These are phyloP conservation scores for Branchipolynoe longqiensis DNA, from an alignment of 2,888 invertebrate species.

Conservation along the genomic window DNA sequence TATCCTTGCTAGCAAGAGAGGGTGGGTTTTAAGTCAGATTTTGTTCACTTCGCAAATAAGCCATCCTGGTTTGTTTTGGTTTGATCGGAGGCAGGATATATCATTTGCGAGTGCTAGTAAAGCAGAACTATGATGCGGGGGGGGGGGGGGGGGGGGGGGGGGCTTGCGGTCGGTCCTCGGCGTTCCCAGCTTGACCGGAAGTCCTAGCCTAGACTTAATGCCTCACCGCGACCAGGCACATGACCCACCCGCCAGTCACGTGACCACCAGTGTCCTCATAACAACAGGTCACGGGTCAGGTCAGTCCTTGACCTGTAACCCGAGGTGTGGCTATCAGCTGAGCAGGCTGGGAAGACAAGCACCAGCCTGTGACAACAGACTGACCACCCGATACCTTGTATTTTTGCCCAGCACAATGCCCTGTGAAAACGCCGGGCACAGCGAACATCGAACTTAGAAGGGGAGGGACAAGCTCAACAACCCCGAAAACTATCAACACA, in stretches of 20 bases:
- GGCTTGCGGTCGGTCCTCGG: not conserved
- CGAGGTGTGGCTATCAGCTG: constrained; percentile 38
- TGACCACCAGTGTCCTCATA: constrained; percentile 28
- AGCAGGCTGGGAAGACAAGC: not conserved
- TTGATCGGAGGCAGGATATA: too few species aligned
- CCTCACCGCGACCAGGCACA: not conserved
- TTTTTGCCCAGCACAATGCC: constrained; percentile 1
- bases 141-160: not conserved
- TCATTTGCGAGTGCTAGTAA: too few species aligned
- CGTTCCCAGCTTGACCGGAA: not conserved
- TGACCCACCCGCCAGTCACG: not conserved
- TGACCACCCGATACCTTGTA: too few species aligned
- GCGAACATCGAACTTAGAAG: not conserved
- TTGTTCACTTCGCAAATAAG: too few species aligned
- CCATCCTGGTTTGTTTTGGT: too few species aligned
- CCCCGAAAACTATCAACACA: too few species aligned
- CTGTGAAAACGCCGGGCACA: too few species aligned
- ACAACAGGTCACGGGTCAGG: constrained; percentile 34
- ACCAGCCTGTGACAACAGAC: not conserved
- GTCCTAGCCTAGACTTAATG: not conserved
- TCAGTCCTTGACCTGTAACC: not conserved
- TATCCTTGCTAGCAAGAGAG: too few species aligned
- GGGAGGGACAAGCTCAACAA: not conserved
- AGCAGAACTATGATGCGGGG: too few species aligned
- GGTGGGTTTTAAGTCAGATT: too few species aligned